Base-by-base conservation (phyloP, 1,140 invertebrate genomes). In the Atopsyche davidsoni region DNA sequence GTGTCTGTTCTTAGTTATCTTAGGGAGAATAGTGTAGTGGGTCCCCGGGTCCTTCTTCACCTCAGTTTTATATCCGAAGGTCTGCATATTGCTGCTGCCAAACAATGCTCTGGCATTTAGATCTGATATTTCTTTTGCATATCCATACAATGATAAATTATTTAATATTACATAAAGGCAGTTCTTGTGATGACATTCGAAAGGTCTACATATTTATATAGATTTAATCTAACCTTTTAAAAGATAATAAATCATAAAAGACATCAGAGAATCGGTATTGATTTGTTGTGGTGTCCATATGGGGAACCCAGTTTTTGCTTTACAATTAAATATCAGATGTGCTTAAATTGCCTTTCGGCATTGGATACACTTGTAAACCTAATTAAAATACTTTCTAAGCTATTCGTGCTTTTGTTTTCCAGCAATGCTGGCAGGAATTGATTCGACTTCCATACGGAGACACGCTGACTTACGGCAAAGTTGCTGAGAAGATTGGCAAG, bases 391-490 rank as follows among this genome's bases (percentile, higher is more conserved):
- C n/a, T 18, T 19, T 32, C 13, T 40, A 21, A 36, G 16, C 16
- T 9, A 7, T 7, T 7, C 7, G 16, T 7, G 21, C 9, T 45
- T 4, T 24, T 45, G 11, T 24, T 48, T 53, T 57, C 6, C 52
- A 72, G 70, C 60, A 66, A 51, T 66, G 68, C 10, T 74, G 72
- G 70, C 51, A 64, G 24, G 61, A 68, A 41, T 57, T 73, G 1
- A 23, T 57, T 10, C 58, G 64, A 46, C 16, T 71, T 23, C 61
- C 64, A 17, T 72, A 66, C 62, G 70, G 66, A 16, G 59, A 62
- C 18, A 71, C 64, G 10, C 53, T 65, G 28, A 66, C 67, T 10
- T 74, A 74, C 55, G 62, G 61, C 11, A 63, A 67, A 22, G 39
- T 72, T n/a, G 69, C 72, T 3, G 64, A 66, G 45, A 41, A 53